phyloP scores from a whole-genome alignment of 2,797 vertebrate genomes.

The Pangasius krempfi region DNA sequence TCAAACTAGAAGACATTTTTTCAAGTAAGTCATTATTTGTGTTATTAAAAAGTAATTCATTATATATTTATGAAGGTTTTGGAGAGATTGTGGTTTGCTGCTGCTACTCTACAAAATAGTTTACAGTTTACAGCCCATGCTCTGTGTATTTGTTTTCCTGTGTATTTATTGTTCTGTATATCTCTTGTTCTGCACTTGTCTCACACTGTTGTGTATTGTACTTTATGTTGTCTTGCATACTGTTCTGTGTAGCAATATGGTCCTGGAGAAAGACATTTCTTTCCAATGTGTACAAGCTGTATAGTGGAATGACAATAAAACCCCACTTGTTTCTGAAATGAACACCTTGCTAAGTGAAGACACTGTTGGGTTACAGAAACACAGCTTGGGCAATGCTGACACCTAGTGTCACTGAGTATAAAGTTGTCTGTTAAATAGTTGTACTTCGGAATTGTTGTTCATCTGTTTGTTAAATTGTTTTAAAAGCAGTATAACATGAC shows the following conservation, averaged over 20 bases:
- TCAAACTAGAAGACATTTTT: neutral
- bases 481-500: neutral
- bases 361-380: neutral
- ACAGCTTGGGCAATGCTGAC: conserved; percentile 42
- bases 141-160: too few species aligned
- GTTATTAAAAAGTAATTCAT: neutral
- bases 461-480: neutral
- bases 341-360: neutral
- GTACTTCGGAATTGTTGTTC: neutral
- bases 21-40: neutral
- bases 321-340: neutral
- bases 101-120: too few species aligned
- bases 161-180: too few species aligned
- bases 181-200: too few species aligned
- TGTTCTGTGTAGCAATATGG: too few species aligned
- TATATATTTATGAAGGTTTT: neutral
- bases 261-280: too few species aligned
- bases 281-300: too few species aligned
- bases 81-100: neutral
- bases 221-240: too few species aligned
- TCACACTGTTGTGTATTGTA: too few species aligned
- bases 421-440: neutral
- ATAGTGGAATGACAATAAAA: too few species aligned
- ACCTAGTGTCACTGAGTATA: conserved; percentile 25
- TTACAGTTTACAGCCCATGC: too few species aligned